A percentile compares a stretch with the other conserved stretches of the same genome.
Evolutionary conservation across 2,113 vertebrate genomes (phyloP).

Genomic region (Pundamilia nyererei): DNA sequence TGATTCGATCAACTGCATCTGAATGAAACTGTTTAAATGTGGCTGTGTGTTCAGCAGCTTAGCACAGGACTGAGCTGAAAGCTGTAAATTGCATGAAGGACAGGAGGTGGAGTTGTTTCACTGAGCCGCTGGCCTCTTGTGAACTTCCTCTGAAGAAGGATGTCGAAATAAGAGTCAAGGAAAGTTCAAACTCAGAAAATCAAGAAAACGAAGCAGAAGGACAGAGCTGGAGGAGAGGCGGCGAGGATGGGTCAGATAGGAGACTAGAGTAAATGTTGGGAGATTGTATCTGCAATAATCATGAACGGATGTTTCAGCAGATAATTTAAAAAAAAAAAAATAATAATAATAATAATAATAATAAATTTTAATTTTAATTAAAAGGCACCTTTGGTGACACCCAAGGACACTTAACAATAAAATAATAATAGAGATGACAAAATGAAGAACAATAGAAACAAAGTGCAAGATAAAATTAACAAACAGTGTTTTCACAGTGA

Average conservation of each 20-base stretch:
- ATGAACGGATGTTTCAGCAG: not conserved
- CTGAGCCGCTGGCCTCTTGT: slow-evolving; percentile 73
- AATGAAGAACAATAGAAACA: not conserved
- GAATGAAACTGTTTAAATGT: not conserved
- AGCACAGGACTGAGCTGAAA: not conserved
- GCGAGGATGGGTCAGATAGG: not conserved
- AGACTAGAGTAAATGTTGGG: not conserved
- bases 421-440: not conserved
- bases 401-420: not conserved
- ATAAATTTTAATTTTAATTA: not conserved
- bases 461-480: not conserved
- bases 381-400: not conserved
- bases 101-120: slow-evolving; percentile 41
- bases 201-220: not conserved
- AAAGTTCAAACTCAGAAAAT: not conserved
- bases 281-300: not conserved
- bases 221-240: not conserved
- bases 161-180: not conserved
- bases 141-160: slow-evolving; percentile 61
- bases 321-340: not conserved
- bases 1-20: not conserved
- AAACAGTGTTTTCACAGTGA: not conserved
- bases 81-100: not conserved
- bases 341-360: not conserved
- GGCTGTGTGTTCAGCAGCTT: slow-evolving; percentile 53